phyloP scores from a whole-genome alignment of 2,888 invertebrate genomes.

The Cheilosia soror region DNA sequence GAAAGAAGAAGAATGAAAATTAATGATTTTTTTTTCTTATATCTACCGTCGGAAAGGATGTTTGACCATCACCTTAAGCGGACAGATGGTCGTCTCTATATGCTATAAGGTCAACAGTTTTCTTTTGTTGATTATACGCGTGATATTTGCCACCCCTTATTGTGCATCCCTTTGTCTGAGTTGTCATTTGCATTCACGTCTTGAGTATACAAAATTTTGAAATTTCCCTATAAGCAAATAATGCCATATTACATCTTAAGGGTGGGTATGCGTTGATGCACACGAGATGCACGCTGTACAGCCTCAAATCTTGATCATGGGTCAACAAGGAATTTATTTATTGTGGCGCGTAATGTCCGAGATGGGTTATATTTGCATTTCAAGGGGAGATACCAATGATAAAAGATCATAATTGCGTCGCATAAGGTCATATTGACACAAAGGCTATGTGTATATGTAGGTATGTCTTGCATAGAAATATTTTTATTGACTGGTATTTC shows the following conservation, averaged over 20 bases:
- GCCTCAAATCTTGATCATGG: conserved; percentile 52
- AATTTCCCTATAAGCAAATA: conserved; percentile 72
- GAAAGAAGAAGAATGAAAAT: conserved; percentile 57
- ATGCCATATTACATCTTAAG: conserved; percentile 52
- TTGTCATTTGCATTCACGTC: conserved; percentile 60
- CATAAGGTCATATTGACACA: conserved; percentile 64
- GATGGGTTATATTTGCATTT: conserved; percentile 66
- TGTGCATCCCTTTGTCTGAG: conserved; percentile 49
- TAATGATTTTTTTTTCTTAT: conserved; percentile 47
- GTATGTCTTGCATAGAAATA: conserved; percentile 21
- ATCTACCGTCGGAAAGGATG: conserved; percentile 34
- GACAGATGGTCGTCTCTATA: conserved; percentile 54
- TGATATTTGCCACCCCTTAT: conserved; percentile 61
- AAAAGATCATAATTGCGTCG: conserved; percentile 67
- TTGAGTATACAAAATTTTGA: conserved; percentile 3
- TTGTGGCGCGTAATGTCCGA: conserved; percentile 37
- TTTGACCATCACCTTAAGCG: conserved; percentile 66
- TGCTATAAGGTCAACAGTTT: conserved; percentile 69
- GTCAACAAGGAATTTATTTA: conserved; percentile 49
- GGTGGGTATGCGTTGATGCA: conserved; percentile 36
- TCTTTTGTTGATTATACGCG: conserved; percentile 56
- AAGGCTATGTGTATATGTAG: conserved; percentile 21
- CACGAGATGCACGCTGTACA: conserved; percentile 57
- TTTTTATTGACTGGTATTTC: conserved; percentile 30
- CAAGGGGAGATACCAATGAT: conserved; percentile 17